These are phyloP conservation scores for Nezara viridula DNA, from an alignment of 2,888 invertebrate species.

Conservation along the genomic window DNA sequence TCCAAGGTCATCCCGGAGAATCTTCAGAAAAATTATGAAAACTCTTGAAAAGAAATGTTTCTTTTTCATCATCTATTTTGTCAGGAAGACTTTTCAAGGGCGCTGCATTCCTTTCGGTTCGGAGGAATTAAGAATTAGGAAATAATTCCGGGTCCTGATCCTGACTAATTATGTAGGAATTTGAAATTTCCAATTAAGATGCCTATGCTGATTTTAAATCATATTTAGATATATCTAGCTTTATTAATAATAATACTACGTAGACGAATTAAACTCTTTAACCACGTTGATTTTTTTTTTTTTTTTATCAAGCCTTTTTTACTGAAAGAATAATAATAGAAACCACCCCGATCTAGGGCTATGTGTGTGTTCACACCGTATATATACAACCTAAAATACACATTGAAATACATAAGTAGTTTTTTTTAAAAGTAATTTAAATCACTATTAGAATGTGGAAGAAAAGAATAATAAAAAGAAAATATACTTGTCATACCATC, in stretches of 20 bases:
- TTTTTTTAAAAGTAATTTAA: too few relatives aligned
- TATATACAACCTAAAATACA: too few relatives aligned
- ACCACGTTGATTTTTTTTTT: too few relatives aligned
- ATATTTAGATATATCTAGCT: neutral
- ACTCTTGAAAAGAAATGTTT: neutral
- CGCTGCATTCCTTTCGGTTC: constrained; percentile 24
- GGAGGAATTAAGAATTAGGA: constrained; percentile 34
- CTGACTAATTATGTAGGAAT: constrained; percentile 23
- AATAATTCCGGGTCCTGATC: neutral
- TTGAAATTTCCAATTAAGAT: neutral
- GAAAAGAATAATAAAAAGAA: too few relatives aligned
- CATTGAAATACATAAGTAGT: too few relatives aligned
- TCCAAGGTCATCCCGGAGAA: neutral
- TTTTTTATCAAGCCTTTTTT: too few relatives aligned
- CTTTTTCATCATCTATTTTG: neutral
- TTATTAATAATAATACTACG: neutral
- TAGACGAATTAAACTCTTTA: neutral
- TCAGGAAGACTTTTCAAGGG: constrained; percentile 30
- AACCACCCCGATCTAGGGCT: too few relatives aligned
- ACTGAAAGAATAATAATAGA: too few relatives aligned
- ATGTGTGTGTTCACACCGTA: too few relatives aligned
- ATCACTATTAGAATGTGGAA: too few relatives aligned
- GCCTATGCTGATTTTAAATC: neutral
- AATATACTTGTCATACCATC: too few relatives aligned
- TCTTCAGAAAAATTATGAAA: too few relatives aligned